Evolutionary conservation across 1,140 invertebrate genomes (phyloP).

Genomic region (Melanaphis sacchari): DNA sequence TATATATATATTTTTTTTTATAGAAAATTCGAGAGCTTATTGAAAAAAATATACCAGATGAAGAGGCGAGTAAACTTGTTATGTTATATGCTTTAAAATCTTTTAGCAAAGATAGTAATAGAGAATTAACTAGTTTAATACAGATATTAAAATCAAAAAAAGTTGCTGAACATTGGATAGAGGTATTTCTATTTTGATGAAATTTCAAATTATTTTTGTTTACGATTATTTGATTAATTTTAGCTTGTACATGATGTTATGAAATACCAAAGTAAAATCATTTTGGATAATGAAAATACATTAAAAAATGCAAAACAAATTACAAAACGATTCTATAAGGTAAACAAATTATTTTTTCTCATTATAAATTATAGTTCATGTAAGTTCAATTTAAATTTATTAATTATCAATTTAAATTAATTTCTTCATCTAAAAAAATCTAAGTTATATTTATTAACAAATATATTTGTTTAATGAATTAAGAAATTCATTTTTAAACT

Average conservation of each 20-base stretch:
- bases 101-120: slow-evolving; percentile 87
- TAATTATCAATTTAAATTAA: neutral
- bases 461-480: neutral
- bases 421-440: neutral
- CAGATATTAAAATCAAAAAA: slow-evolving; percentile 74
- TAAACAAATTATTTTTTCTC: slow-evolving; percentile 62
- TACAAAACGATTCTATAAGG: slow-evolving; percentile 90
- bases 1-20: neutral
- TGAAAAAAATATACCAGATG: slow-evolving; percentile 75
- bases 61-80: slow-evolving; percentile 87
- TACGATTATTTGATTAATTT: slow-evolving; percentile 59
- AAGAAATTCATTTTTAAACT: neutral
- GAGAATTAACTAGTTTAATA: slow-evolving; percentile 76
- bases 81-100: slow-evolving; percentile 93
- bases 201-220: neutral
- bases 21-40: slow-evolving; percentile 61
- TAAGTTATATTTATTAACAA: neutral
- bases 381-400: neutral
- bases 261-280: slow-evolving; percentile 82
- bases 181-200: slow-evolving; percentile 62
- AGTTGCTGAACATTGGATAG: slow-evolving; percentile 68
- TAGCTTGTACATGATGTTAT: slow-evolving; percentile 76
- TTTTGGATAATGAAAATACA: slow-evolving; percentile 82
- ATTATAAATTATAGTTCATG: neutral
- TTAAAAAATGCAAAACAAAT: slow-evolving; percentile 88